Conservation (phyloP, 2,888 invertebrate species). For the Portevinia maculata region DNA sequence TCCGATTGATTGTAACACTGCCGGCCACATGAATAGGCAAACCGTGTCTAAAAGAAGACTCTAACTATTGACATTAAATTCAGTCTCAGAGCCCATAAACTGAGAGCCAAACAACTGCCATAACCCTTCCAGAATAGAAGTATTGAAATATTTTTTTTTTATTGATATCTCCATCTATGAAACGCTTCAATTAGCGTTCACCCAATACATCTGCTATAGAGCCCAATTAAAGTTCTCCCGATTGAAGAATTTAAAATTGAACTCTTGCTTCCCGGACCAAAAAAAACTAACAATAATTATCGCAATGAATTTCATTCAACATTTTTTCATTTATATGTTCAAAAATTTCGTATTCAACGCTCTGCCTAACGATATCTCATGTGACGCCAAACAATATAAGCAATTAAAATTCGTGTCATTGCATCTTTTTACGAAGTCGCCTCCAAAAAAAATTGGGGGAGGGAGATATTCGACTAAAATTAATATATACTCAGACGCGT, state of each 20-base stretch:
- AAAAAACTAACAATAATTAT: constrained; percentile 6
- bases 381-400: constrained; percentile 68
- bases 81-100: no score
- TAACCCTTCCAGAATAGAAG: constrained; percentile 2
- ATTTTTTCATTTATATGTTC: not conserved
- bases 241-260: constrained; percentile 58
- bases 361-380: constrained; percentile 39
- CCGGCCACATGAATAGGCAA: no score
- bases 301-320: constrained; percentile 38
- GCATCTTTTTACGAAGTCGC: constrained; percentile 64
- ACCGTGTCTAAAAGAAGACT: no score
- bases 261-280: constrained; percentile 5
- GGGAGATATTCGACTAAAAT: constrained; percentile 20
- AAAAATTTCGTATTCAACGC: constrained; percentile 39
- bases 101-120: no score
- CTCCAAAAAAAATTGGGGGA: constrained; percentile 9
- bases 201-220: constrained; percentile 4
- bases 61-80: no score
- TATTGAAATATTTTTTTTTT: not conserved
- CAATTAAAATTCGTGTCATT: constrained; percentile 74
- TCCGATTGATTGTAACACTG: no score
- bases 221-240: constrained; percentile 37
- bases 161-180: constrained; percentile 15
- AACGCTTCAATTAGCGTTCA: constrained; percentile 29
- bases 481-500: constrained; percentile 37